A percentile compares a stretch with the other conserved stretches of the same genome.
Conservation (phyloP, 2,888 invertebrate genomes). For the Hylaea fasciaria region DNA sequence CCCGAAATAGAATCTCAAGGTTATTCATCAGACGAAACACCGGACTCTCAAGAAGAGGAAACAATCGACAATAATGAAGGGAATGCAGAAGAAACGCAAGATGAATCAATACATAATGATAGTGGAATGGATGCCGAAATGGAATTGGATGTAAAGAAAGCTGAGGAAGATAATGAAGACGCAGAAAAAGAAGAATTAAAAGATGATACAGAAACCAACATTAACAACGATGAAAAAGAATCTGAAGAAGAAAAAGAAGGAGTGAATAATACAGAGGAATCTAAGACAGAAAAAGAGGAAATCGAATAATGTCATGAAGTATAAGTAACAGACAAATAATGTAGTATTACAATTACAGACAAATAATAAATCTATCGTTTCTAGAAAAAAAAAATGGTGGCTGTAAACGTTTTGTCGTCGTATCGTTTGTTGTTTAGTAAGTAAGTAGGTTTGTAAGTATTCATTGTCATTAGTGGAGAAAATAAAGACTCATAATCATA, state of each 20-base stretch:
- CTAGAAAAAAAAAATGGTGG: no score
- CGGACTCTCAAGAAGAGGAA: constrained; percentile 6
- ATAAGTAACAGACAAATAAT: no score
- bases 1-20: not conserved
- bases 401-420: no score
- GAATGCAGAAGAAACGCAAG: not conserved
- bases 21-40: not conserved
- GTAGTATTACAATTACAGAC: no score
- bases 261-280: not conserved
- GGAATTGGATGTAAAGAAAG: not conserved
- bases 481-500: not conserved
- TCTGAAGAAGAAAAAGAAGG: constrained; percentile 1
- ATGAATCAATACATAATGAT: not conserved
- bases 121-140: not conserved
- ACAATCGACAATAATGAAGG: not conserved
- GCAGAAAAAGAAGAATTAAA: not conserved
- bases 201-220: no score
- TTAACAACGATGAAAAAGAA: not conserved
- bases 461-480: not conserved
- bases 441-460: no score
- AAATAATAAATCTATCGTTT: no score
- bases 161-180: not conserved
- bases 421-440: no score
- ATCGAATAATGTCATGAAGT: not conserved
- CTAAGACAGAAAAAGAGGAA: not conserved